Evolutionary conservation across 2,888 invertebrate genomes (phyloP).

Genomic region (Thyatira batis): DNA sequence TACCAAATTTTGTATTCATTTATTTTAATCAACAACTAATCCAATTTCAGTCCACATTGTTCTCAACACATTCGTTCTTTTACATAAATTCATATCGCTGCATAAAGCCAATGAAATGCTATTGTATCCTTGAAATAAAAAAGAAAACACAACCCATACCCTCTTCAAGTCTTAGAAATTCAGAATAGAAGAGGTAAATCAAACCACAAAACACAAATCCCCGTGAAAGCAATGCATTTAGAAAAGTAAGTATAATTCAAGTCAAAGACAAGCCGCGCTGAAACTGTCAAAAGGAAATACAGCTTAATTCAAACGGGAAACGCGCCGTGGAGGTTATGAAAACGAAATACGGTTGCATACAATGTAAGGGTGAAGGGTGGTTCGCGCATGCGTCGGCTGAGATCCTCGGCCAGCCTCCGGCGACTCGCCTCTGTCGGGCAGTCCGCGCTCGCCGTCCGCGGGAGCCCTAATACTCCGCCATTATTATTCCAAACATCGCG

Average conservation of each 20-base stretch:
- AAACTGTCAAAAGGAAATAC: constrained; percentile 48
- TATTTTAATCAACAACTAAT: no score
- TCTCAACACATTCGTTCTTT: no score
- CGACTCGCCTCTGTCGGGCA: constrained; percentile 28
- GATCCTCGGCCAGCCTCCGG: constrained; percentile 37
- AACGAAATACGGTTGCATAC: constrained; percentile 32
- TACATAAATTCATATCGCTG: no score
- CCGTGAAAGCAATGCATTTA: constrained; percentile 14
- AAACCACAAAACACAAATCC: constrained; percentile 5
- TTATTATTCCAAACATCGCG: constrained; percentile 20
- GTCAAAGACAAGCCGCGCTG: constrained; percentile 42
- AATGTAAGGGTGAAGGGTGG: constrained; percentile 16
- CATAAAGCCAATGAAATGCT: no score
- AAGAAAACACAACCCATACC: neutral
- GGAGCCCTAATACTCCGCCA: constrained; percentile 25
- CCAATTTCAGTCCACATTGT: no score
- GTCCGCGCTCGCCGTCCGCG: constrained; percentile 38
- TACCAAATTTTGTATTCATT: no score
- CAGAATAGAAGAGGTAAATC: neutral
- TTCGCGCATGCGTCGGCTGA: constrained; percentile 47
- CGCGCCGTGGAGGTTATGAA: constrained; percentile 18
- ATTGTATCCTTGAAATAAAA: no score
- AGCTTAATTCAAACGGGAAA: constrained; percentile 48
- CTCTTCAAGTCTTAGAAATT: neutral
- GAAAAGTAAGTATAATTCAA: constrained; percentile 37